Evolutionary conservation across 2,113 vertebrate genomes (phyloP).

Genomic region (Notothenia rossii): DNA sequence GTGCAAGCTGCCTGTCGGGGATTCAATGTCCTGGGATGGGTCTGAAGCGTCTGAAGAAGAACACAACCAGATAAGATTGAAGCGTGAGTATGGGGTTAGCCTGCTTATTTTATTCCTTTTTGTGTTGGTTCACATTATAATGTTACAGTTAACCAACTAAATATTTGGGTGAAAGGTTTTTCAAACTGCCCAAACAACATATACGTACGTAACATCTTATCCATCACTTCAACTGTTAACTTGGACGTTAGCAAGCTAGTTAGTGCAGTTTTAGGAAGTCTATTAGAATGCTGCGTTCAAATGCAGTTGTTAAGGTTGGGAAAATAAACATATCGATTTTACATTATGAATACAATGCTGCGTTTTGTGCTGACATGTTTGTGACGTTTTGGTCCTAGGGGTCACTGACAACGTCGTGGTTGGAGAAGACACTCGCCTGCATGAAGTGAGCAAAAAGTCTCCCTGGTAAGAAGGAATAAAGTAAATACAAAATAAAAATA

Average conservation of each 20-base stretch:
- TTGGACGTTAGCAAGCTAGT: too few relatives aligned
- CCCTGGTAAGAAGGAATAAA: constrained; percentile 71
- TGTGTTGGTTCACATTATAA: too few relatives aligned
- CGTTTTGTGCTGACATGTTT: neutral
- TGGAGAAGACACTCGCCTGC: constrained; percentile 72
- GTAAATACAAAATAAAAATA: neutral
- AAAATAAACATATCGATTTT: neutral
- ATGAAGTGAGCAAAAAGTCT: constrained; percentile 59
- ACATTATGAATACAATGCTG: neutral
- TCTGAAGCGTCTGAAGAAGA: constrained; percentile 58
- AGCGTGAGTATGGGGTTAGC: constrained; percentile 63
- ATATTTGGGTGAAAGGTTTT: too few relatives aligned
- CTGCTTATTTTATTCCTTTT: too few relatives aligned
- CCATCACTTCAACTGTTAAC: neutral
- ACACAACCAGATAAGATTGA: constrained; percentile 78
- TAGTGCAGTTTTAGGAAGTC: too few relatives aligned
- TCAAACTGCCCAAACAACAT: too few relatives aligned
- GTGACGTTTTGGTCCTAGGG: constrained; percentile 62
- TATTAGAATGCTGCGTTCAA: neutral
- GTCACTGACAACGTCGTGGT: constrained; percentile 79
- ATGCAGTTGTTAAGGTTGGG: neutral
- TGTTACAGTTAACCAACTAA: too few relatives aligned
- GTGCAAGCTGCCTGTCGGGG: constrained; percentile 79
- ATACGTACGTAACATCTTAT: too few relatives aligned
- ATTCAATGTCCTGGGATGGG: constrained; percentile 82